These are phyloP conservation scores for Polymixis lichenea DNA, from an alignment of 2,888 invertebrate genomes.

Conservation along the genomic window DNA sequence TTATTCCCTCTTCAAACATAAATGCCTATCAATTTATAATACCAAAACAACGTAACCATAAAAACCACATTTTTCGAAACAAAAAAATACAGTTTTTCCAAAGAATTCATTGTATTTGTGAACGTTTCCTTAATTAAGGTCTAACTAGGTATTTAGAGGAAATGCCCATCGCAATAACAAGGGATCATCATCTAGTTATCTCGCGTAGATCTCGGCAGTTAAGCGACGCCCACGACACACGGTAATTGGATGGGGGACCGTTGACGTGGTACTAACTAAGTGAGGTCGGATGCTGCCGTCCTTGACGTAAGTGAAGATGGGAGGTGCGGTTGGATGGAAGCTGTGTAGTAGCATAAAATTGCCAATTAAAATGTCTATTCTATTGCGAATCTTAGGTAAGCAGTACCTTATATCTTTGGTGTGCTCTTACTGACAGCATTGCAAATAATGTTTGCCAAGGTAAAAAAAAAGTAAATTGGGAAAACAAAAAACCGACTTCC, in stretches of 20 bases:
- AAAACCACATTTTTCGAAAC: constrained; percentile 14
- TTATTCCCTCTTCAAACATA: constrained; percentile 8
- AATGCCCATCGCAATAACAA: constrained; percentile 50
- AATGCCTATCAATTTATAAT: constrained; percentile 40
- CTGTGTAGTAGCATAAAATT: neutral
- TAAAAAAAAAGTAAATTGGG: neutral
- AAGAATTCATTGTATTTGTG: constrained; percentile 44
- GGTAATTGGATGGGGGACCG: constrained; percentile 63
- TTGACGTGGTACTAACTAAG: constrained; percentile 40
- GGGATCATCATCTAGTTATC: constrained; percentile 62
- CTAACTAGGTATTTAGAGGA: constrained; percentile 53
- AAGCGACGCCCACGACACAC: constrained; percentile 61
- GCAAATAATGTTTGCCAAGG: neutral
- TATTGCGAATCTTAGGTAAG: neutral
- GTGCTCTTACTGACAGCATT: neutral
- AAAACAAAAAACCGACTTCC: too few species aligned
- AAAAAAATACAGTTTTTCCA: constrained; percentile 27
- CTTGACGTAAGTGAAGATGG: constrained; percentile 42
- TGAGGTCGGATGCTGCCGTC: constrained; percentile 37
- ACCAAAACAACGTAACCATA: constrained; percentile 14
- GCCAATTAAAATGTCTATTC: neutral
- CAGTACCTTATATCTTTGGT: neutral
- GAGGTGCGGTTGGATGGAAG: constrained; percentile 15
- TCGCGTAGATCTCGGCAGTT: constrained; percentile 58
- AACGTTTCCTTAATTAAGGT: constrained; percentile 43